Conservation (phyloP, 2,888 invertebrate genomes). For the Cyaniris semiargus region DNA sequence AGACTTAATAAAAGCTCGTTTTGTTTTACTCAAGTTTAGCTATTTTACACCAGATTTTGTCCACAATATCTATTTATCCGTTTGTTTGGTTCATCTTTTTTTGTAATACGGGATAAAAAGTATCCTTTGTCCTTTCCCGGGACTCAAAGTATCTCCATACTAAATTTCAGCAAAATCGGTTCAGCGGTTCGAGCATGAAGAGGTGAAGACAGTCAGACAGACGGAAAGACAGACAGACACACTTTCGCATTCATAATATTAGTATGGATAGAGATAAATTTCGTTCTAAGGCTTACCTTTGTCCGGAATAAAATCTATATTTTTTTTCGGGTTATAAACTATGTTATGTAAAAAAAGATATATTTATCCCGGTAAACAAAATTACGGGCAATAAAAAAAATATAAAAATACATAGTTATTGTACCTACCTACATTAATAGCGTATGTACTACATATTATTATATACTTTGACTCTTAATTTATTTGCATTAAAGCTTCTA, state of each 20-base stretch:
- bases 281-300: no score
- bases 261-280: no score
- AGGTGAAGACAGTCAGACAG: no score
- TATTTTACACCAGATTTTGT: background rate
- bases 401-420: no score
- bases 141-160: background rate
- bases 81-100: background rate
- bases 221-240: no score
- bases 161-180: background rate
- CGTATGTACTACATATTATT: background rate
- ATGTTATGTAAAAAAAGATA: no score
- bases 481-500: constrained; percentile 6
- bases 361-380: no score
- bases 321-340: no score
- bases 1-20: background rate
- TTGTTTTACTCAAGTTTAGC: background rate
- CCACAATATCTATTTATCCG: background rate
- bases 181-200: background rate
- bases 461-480: constrained; percentile 7
- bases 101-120: background rate
- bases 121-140: background rate
- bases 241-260: no score
- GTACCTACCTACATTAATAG: background rate
- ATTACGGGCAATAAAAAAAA: no score
- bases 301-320: no score